Base-by-base conservation (phyloP, 2,113 vertebrate genomes). In the Lethenteron reissneri region DNA sequence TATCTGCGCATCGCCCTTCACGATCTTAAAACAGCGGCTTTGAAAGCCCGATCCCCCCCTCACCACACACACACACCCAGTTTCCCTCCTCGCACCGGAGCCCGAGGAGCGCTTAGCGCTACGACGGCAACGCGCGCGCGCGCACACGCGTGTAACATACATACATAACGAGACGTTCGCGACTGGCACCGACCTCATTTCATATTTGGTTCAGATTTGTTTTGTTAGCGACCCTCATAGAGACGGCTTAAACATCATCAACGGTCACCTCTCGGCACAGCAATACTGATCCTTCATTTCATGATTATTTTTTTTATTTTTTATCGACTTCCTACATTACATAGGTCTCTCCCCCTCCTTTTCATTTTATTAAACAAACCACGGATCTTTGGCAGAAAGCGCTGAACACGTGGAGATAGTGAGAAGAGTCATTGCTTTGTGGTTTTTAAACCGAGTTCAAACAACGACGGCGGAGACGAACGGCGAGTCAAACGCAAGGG, bases 141-240 rank as follows among this genome's bases (percentile, higher is more conserved):
- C 41, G 41, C 41, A 41, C 41, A 41, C 41, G 41, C 41, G 41
- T 41, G 41, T 41, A 41, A 41, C 41, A 41, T 41, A 41, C 41
- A 41, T 41, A 41, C 41, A 41, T 41, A 41, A 41, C 41, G 41
- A 41, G 41, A 41, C 41, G 41, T 41, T 41, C 41, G 3, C 41
- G 41, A 41, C 41, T 41, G 41, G 41, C 41, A 41, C 41, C 41
- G 41, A 41, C 41, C 41, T 41, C 41, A 41, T 41, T 41, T 41
- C 64, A 68, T 68, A n/a, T 17, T 68, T 68, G 64, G n/a, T 68
- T 68, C 25, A 68, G 25, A 68, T 68, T 68, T 68, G 64, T 17
- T n/a, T 17, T 68, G n/a, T 68, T 11, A 25, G 11, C 25, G 64
- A 25, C 64, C 41, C 41, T 41, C 41, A 41, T 41, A 68, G 64